Percentiles rank a stretch among this genome's conserved stretches.
These are phyloP conservation scores for Lasius platythorax DNA, from an alignment of 2,888 invertebrate species.

Conservation along the genomic window DNA sequence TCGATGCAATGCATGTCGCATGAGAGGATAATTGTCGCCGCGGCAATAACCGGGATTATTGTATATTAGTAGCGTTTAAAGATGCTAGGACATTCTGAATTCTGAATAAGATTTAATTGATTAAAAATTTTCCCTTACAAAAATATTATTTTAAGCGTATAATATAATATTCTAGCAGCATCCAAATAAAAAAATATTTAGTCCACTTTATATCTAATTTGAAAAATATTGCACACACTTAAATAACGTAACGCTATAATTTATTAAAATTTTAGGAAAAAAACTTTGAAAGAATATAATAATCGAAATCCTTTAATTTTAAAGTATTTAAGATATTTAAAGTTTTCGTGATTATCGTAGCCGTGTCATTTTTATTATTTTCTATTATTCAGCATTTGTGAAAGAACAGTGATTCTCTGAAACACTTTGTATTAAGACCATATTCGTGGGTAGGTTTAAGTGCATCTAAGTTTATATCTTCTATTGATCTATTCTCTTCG, in stretches of 20 bases:
- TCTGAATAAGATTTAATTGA: not conserved
- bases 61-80: not conserved
- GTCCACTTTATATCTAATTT: not conserved
- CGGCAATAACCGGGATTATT: slow-evolving; percentile 37
- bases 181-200: not conserved
- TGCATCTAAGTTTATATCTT: not conserved
- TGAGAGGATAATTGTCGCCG: slow-evolving; percentile 37
- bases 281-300: not conserved
- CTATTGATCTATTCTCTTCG: not conserved
- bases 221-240: not conserved
- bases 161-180: not conserved
- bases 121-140: not conserved
- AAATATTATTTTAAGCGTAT: not conserved
- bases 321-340: not conserved
- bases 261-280: not conserved
- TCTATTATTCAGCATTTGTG: not conserved
- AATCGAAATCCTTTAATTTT: not conserved
- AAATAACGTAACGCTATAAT: not conserved
- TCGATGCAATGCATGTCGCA: slow-evolving; percentile 12
- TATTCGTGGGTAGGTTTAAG: not conserved
- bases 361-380: not conserved
- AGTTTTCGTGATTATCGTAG: not conserved
- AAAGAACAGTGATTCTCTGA: slow-evolving; percentile 1
- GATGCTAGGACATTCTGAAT: not conserved
- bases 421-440: not conserved